phyloP scores from a whole-genome alignment of 2,797 vertebrate species.

The Enteromius treurensis region DNA sequence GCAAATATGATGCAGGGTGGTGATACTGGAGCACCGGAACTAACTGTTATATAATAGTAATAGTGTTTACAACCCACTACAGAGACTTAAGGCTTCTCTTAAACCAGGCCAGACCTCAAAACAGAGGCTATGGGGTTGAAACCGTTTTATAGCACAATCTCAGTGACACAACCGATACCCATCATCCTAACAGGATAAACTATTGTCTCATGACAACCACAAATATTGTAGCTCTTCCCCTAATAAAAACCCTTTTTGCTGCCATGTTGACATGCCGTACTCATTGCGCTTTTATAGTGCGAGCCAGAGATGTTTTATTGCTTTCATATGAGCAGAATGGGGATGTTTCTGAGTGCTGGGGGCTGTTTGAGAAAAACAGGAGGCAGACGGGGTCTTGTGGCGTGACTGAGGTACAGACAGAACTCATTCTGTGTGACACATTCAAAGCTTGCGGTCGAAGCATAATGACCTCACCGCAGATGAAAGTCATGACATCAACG shows the following conservation, averaged over 20 bases:
- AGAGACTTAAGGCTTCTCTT: conserved; percentile 31
- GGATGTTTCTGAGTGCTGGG: conserved; percentile 66
- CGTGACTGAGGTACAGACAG: conserved; percentile 48
- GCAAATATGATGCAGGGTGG: not conserved
- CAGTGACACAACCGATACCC: conserved; percentile 3
- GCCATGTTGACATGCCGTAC: conserved; percentile 26
- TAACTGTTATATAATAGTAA: conserved; percentile 16
- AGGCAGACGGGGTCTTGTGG: conserved; percentile 46
- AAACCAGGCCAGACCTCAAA: not conserved
- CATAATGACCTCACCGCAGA: conserved; percentile 67
- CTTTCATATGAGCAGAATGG: conserved; percentile 67
- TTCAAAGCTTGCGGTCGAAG: conserved; percentile 64
- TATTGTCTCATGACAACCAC: conserved; percentile 29
- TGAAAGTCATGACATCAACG: conserved; percentile 72
- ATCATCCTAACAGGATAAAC: conserved; percentile 46
- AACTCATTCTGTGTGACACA: conserved; percentile 52
- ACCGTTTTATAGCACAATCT: not conserved
- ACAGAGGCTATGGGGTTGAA: conserved; percentile 20
- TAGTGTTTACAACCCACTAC: conserved; percentile 51
- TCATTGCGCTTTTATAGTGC: conserved; percentile 23
- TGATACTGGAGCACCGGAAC: not conserved
- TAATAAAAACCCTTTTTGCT: conserved; percentile 14
- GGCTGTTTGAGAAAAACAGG: conserved; percentile 61
- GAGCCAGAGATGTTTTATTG: conserved; percentile 52
- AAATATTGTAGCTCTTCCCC: conserved; percentile 24